These are phyloP conservation scores for Eupithecia vulgata DNA, from an alignment of 2,888 invertebrate species.

Conservation along the genomic window DNA sequence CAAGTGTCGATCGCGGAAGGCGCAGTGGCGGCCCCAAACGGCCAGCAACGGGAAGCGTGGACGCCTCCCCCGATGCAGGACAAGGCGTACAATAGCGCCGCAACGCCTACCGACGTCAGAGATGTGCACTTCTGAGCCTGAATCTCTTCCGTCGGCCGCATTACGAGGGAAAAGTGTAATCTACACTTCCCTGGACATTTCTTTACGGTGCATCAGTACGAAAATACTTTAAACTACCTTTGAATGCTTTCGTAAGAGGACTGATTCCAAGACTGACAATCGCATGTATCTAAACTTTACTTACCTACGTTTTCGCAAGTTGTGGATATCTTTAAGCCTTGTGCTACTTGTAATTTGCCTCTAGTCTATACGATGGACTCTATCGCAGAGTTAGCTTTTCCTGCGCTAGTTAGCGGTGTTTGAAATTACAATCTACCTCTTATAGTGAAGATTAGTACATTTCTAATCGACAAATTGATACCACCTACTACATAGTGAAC, in stretches of 20 bases:
- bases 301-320: constrained; percentile 69
- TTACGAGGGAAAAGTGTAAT: constrained; percentile 26
- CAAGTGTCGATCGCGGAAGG: constrained; percentile 82
- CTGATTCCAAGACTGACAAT: constrained; percentile 82
- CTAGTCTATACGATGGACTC: constrained; percentile 62
- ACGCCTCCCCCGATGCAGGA: constrained; percentile 78
- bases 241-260: constrained; percentile 78
- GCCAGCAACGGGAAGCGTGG: constrained; percentile 74
- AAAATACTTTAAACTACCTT: constrained; percentile 78
- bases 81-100: constrained; percentile 89
- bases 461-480: constrained; percentile 25
- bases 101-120: constrained; percentile 93
- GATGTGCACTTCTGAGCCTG: constrained; percentile 89
- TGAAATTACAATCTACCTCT: constrained; percentile 83
- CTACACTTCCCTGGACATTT: constrained; percentile 51
- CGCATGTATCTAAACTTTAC: constrained; percentile 76
- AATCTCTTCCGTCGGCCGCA: constrained; percentile 33
- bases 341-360: constrained; percentile 71
- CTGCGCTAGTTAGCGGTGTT: constrained; percentile 71
- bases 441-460: constrained; percentile 68
- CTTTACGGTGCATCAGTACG: constrained; percentile 78
- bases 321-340: constrained; percentile 65
- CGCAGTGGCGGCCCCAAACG: constrained; percentile 73
- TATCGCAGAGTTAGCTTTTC: constrained; percentile 64
- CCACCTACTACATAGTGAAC: constrained; percentile 14